phyloP scores from a whole-genome alignment of 1,140 invertebrate genomes.

The Drosophila azteca region DNA sequence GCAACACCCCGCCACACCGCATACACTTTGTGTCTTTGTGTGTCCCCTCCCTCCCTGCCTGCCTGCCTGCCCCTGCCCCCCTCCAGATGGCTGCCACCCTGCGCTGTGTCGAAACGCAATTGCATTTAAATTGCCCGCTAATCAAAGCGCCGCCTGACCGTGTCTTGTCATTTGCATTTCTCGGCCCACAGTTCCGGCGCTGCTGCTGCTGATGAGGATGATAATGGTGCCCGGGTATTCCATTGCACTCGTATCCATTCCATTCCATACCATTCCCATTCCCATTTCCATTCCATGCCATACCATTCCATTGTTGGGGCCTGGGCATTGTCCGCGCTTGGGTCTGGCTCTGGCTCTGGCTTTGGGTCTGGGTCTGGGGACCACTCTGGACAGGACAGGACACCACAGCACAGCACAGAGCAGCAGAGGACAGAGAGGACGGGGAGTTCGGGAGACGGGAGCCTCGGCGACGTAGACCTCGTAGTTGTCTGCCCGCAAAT shows the following conservation, averaged over 20 bases:
- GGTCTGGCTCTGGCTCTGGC: constrained; percentile 1
- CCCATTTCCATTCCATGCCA: not conserved
- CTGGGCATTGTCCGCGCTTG: constrained; percentile 47
- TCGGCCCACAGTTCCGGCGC: constrained; percentile 51
- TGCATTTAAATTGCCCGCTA: constrained; percentile 78
- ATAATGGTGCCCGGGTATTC: constrained; percentile 33
- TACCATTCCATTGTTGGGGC: constrained; percentile 25
- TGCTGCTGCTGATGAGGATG: constrained; percentile 37
- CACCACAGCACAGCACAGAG: not conserved
- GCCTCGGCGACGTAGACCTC: constrained; percentile 23
- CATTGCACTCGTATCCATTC: constrained; percentile 9
- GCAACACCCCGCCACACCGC: constrained; percentile 1
- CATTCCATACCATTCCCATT: not conserved
- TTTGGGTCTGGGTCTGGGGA: constrained; percentile 7
- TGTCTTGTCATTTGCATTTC: constrained; percentile 68
- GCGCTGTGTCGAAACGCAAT: constrained; percentile 43
- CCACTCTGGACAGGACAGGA: constrained; percentile 9
- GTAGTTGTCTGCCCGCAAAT: constrained; percentile 70
- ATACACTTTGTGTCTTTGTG: no score
- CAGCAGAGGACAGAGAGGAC: constrained; percentile 7
- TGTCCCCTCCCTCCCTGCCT: no score
- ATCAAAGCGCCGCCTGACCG: constrained; percentile 56
- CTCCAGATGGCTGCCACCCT: no score
- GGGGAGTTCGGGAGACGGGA: constrained; percentile 7
- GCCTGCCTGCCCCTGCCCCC: no score